Conservation (phyloP, 92 coral and sea anemone genomes). For the Siderastrea radians region DNA sequence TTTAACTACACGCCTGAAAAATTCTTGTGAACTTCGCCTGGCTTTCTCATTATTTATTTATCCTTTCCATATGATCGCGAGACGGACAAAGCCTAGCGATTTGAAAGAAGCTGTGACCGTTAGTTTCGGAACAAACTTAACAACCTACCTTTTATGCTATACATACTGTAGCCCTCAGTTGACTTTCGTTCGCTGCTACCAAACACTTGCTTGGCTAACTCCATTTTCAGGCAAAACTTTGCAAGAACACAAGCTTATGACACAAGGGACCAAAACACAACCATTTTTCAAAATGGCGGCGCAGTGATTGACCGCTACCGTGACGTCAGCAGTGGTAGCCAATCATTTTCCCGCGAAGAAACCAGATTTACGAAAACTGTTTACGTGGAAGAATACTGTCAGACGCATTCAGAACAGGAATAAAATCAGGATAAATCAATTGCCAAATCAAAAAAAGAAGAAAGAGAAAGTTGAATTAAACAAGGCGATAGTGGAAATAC, state of each 20-base stretch:
- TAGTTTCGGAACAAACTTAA: constrained; percentile 9
- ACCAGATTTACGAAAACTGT: neutral
- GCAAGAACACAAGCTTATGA: constrained; percentile 28
- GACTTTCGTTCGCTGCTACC: constrained; percentile 78
- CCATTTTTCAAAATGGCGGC: constrained; percentile 81
- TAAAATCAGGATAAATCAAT: too few relatives aligned
- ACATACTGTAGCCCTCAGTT: constrained; percentile 84
- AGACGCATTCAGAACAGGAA: too few relatives aligned
- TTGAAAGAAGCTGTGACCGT: constrained; percentile 68
- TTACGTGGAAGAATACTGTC: neutral
- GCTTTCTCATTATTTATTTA: constrained; percentile 68
- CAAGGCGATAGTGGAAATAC: too few relatives aligned
- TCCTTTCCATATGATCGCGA: constrained; percentile 72
- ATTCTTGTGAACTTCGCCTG: constrained; percentile 30
- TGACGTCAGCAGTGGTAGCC: constrained; percentile 86
- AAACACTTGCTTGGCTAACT: constrained; percentile 84
- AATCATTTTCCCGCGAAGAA: constrained; percentile 68
- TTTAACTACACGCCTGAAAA: constrained; percentile 40
- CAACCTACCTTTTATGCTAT: constrained; percentile 80
- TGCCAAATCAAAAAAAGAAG: too few relatives aligned
- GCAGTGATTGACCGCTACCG: constrained; percentile 40
- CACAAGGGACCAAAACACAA: constrained; percentile 32
- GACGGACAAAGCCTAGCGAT: constrained; percentile 13
- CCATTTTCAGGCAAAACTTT: constrained; percentile 68
- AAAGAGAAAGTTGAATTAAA: too few relatives aligned